These are phyloP conservation scores for Danio albolineatus DNA, from an alignment of 2,797 vertebrate species.

Conservation along the genomic window DNA sequence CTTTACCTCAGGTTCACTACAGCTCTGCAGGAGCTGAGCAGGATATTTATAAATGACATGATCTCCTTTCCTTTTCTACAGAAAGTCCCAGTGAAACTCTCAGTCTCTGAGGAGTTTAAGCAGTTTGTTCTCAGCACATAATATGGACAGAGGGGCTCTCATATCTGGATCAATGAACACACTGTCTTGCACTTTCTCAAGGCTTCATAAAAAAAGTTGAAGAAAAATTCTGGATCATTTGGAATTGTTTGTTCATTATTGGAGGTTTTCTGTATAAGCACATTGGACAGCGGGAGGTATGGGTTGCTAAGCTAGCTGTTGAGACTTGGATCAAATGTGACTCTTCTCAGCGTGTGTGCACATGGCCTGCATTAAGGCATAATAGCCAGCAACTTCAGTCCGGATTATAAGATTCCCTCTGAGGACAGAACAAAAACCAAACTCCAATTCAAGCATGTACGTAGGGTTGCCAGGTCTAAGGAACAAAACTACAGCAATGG, in stretches of 20 bases:
- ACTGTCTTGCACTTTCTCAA: constrained; percentile 9
- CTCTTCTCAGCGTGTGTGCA: constrained; percentile 47
- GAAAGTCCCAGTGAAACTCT: constrained; percentile 30
- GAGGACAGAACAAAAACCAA: constrained; percentile 65
- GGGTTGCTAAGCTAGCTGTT: constrained; percentile 65
- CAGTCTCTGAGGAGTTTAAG: constrained; percentile 6
- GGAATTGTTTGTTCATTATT: constrained; percentile 13
- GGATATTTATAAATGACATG: constrained; percentile 66
- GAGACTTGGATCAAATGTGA: constrained; percentile 61
- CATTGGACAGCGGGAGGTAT: constrained; percentile 52
- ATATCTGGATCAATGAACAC: constrained; percentile 16
- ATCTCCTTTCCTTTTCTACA: constrained; percentile 54
- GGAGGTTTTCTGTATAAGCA: constrained; percentile 33
- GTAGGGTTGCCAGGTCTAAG: background rate
- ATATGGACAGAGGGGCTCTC: background rate
- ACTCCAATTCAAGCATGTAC: constrained; percentile 57
- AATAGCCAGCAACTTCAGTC: constrained; percentile 34
- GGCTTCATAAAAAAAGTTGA: background rate
- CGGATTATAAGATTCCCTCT: constrained; percentile 57
- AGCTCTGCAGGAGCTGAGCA: constrained; percentile 16
- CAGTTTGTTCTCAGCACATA: constrained; percentile 10
- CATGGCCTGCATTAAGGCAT: constrained; percentile 31
- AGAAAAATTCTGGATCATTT: constrained; percentile 51
- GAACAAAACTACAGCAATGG: background rate
- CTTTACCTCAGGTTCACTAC: constrained; percentile 44